Evolutionary conservation across 2,888 invertebrate genomes (phyloP).

Genomic region (Polyploca ridens): DNA sequence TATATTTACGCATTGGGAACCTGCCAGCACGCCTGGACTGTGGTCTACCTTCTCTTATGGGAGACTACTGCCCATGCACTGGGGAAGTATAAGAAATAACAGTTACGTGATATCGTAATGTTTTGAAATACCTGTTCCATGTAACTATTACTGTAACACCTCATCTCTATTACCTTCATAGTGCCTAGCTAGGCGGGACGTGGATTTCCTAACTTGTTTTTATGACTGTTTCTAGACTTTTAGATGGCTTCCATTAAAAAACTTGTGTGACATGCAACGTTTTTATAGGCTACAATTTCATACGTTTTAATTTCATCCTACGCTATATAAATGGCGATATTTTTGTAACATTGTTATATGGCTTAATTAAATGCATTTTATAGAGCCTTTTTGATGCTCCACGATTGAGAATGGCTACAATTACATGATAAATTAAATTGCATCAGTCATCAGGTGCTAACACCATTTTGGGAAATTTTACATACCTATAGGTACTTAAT

Average conservation of each 20-base stretch:
- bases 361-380: neutral
- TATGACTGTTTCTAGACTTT: constrained; percentile 9
- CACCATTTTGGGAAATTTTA: too few relatives aligned
- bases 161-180: neutral
- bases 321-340: neutral
- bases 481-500: too few relatives aligned
- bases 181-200: neutral
- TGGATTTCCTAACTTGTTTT: constrained; percentile 7
- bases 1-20: too few relatives aligned
- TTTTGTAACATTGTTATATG: neutral
- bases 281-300: neutral
- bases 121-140: neutral
- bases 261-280: constrained; percentile 8
- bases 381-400: too few relatives aligned
- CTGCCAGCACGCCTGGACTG: too few relatives aligned
- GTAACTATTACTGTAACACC: neutral
- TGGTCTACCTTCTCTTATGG: too few relatives aligned
- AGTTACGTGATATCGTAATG: neutral
- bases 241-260: constrained; percentile 10
- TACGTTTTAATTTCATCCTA: neutral
- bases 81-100: neutral
- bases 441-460: too few relatives aligned
- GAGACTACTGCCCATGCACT: too few relatives aligned
- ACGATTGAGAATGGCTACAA: too few relatives aligned
- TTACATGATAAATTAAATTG: too few relatives aligned